These are phyloP conservation scores for Ooceraea biroi DNA, from an alignment of 1,140 invertebrate genomes.

Conservation along the genomic window DNA sequence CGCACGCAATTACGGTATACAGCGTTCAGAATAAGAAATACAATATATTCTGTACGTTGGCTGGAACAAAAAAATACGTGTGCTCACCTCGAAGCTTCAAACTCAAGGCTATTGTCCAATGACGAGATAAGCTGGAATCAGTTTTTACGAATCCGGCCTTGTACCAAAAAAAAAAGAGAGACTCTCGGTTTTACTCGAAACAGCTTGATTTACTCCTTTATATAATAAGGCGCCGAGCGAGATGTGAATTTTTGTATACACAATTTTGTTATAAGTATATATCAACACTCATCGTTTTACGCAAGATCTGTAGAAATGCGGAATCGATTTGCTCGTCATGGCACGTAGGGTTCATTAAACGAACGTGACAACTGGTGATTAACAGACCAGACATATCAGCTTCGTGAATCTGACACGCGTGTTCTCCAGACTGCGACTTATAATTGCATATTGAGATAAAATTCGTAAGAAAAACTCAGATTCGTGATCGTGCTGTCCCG, in stretches of 20 bases:
- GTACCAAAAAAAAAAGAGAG: background rate
- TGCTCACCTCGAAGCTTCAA: no score
- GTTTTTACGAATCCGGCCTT: background rate
- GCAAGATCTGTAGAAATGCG: background rate
- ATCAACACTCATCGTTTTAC: conserved; percentile 5
- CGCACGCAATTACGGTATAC: no score
- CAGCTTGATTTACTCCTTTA: no score
- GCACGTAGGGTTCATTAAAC: conserved; percentile 35
- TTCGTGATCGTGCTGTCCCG: no score
- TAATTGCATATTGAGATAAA: no score
- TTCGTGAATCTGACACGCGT: no score
- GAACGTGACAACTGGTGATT: conserved; percentile 29
- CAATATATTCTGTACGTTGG: background rate
- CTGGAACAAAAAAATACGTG: no score
- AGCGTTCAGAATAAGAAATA: background rate
- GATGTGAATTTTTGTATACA: conserved; percentile 31
- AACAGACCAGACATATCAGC: background rate
- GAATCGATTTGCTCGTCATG: background rate
- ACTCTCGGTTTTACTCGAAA: no score
- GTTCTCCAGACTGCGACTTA: no score
- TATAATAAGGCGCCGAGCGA: no score
- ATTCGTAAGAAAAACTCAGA: no score
- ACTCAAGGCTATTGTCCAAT: background rate
- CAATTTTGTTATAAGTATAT: background rate
- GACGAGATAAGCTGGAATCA: background rate